Percentiles rank a stretch among this genome's conserved stretches.
These are phyloP conservation scores for Hemitrygon akajei DNA, from an alignment of 2,797 vertebrate genomes.

Conservation along the genomic window DNA sequence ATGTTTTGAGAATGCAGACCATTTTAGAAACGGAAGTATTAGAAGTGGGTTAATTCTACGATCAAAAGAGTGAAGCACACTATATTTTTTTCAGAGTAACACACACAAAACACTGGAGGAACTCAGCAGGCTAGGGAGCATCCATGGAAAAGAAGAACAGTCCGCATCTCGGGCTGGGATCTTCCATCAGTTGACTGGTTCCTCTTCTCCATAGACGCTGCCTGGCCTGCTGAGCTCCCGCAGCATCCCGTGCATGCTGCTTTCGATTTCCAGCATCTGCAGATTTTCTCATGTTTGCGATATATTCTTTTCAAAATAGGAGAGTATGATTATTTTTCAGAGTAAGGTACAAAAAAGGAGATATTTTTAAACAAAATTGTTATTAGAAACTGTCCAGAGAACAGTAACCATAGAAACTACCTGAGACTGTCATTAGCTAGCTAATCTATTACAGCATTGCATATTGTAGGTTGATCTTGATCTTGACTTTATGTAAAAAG, in stretches of 20 bases:
- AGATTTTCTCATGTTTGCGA: too few species aligned
- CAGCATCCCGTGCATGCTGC: too few species aligned
- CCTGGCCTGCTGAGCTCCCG: too few species aligned
- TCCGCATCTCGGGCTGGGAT: too few species aligned
- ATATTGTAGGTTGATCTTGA: background rate
- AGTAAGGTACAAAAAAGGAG: background rate
- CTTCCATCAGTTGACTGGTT: too few species aligned
- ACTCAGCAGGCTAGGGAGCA: too few species aligned
- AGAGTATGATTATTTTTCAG: background rate
- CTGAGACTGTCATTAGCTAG: background rate
- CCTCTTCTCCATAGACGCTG: too few species aligned
- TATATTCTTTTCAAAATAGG: background rate
- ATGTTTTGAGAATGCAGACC: too few species aligned
- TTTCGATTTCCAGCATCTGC: too few species aligned
- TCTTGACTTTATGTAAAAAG: background rate
- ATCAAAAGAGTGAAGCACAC: background rate
- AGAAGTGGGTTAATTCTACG: background rate
- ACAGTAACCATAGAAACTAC: slow-evolving; percentile 19
- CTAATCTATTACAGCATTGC: background rate
- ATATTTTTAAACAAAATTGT: slow-evolving; percentile 8
- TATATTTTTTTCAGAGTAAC: background rate
- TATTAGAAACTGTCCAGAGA: background rate
- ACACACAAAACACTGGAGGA: too few species aligned
- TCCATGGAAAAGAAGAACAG: too few species aligned
- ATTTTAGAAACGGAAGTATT: too few species aligned